These are phyloP conservation scores for Chrysolina americana DNA, from an alignment of 2,888 invertebrate genomes.

Conservation along the genomic window DNA sequence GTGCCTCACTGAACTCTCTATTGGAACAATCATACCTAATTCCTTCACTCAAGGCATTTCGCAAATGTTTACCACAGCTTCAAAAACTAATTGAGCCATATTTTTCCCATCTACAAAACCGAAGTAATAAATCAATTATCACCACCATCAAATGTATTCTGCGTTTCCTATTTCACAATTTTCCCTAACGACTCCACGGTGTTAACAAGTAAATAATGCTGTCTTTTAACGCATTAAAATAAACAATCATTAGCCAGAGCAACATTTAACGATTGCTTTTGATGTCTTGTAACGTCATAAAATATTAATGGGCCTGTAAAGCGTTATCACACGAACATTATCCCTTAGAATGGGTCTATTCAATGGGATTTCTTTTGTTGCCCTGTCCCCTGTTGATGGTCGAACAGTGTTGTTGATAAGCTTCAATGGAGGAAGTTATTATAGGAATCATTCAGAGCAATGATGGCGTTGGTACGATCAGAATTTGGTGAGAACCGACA, in stretches of 20 bases:
- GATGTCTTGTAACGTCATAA: conserved; percentile 51
- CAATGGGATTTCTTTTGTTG: conserved; percentile 21
- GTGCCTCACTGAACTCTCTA: no score
- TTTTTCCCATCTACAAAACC: not conserved
- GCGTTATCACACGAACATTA: conserved; percentile 25
- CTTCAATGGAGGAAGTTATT: conserved; percentile 17
- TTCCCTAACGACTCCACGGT: conserved; percentile 16
- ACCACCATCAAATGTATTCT: conserved; percentile 18
- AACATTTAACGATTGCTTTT: conserved; percentile 45
- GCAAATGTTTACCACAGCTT: no score
- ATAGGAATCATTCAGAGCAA: not conserved
- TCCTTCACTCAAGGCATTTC: no score
- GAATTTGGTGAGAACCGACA: conserved; percentile 11
- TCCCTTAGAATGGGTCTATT: conserved; percentile 20
- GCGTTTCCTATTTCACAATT: conserved; percentile 14
- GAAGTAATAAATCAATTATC: conserved; percentile 23
- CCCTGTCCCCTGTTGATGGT: conserved; percentile 14
- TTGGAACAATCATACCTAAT: no score
- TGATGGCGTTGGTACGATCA: not conserved
- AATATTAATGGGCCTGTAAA: conserved; percentile 48
- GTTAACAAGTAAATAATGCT: conserved; percentile 40
- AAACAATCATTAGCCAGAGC: conserved; percentile 43
- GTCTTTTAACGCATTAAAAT: conserved; percentile 49
- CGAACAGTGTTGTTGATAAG: conserved; percentile 22
- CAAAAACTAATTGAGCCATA: not conserved